A percentile compares a stretch with the other conserved stretches of the same genome.
These are phyloP conservation scores for Cassiopea andromeda DNA, from an alignment of 30 jellyfish, hydroid and myxozoan genomes.

Conservation along the genomic window DNA sequence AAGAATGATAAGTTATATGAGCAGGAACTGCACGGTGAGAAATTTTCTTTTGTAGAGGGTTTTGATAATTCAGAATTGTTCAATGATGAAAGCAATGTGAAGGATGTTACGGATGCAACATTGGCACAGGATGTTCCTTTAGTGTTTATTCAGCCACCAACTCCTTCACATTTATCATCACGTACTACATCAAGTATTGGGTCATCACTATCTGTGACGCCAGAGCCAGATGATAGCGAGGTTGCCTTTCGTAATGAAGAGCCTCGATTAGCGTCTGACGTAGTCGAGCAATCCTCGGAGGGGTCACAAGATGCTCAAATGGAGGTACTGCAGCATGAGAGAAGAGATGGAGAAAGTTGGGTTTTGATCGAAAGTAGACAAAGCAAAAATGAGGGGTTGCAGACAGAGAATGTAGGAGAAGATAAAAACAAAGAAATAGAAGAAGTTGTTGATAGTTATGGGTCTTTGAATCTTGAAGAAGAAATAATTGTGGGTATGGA, in stretches of 20 bases:
- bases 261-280: neutral
- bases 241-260: neutral
- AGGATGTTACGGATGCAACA: neutral
- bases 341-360: too few relatives aligned
- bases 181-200: constrained; percentile 30
- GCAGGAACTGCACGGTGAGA: neutral
- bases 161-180: constrained; percentile 43
- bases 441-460: neutral
- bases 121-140: neutral
- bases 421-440: too few relatives aligned
- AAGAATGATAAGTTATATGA: neutral
- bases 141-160: constrained; percentile 50
- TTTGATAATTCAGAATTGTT: neutral
- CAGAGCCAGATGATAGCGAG: constrained; percentile 3
- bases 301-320: too few relatives aligned
- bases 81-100: constrained; percentile 2
- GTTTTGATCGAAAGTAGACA: too few relatives aligned
- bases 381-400: too few relatives aligned
- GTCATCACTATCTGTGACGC: constrained; percentile 43
- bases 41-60: neutral
- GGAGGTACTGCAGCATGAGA: too few relatives aligned
- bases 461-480: neutral
- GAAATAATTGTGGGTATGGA: neutral
- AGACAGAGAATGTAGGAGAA: too few relatives aligned
- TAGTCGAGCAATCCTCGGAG: neutral